These are phyloP conservation scores for Azemiops feae DNA, from an alignment of 2,113 vertebrate genomes.

Conservation along the genomic window DNA sequence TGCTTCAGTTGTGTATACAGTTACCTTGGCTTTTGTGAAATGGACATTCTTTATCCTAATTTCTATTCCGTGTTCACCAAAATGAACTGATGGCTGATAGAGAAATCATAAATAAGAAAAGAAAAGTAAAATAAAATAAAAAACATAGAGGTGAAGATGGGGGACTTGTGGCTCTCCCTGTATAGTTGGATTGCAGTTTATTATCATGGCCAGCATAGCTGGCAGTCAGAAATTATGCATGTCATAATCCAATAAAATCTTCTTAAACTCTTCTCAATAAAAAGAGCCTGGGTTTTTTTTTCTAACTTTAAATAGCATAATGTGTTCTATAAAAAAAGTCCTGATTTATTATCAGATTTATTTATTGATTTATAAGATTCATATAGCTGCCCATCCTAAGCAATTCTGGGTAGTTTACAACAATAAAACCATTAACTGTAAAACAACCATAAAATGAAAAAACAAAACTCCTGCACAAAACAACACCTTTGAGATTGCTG, in stretches of 20 bases:
- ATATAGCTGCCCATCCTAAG: background rate
- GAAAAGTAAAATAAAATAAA: background rate
- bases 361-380: background rate
- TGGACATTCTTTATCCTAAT: slow-evolving; percentile 58
- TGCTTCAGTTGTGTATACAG: slow-evolving; percentile 52
- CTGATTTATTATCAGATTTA: background rate
- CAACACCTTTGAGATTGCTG: background rate
- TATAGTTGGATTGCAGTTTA: background rate
- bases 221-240: background rate
- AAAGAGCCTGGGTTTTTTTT: background rate
- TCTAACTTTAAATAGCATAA: background rate
- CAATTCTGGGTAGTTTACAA: background rate
- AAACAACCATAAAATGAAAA: background rate
- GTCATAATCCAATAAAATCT: no score
- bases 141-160: background rate
- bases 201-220: background rate
- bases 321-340: background rate
- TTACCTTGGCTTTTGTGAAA: slow-evolving; percentile 66
- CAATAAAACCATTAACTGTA: background rate
- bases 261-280: background rate
- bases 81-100: background rate
- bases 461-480: background rate
- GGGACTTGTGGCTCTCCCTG: background rate
- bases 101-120: background rate
- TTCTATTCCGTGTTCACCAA: background rate